Evolutionary conservation across 2,888 invertebrate genomes (phyloP).

Genomic region (Rhamphomyia laevipes): DNA sequence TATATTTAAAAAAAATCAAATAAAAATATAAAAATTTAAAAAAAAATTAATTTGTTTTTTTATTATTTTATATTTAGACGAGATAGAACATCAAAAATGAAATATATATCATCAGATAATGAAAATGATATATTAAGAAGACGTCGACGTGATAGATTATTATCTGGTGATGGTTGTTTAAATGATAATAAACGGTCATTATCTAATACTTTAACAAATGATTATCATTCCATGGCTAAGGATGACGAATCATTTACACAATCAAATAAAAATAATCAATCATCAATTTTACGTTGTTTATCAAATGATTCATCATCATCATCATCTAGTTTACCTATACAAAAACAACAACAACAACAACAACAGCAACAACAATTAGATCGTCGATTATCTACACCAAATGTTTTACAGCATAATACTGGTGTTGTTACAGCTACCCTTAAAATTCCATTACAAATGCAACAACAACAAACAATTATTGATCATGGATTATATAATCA

Average conservation of each 20-base stretch:
- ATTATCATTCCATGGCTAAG: not conserved
- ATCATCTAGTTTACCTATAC: constrained; percentile 7
- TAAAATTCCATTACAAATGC: constrained; percentile 51
- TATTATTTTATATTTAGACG: constrained; percentile 5
- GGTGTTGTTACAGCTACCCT: constrained; percentile 69
- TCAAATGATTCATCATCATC: constrained; percentile 3
- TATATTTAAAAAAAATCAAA: constrained; percentile 4
- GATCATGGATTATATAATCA: constrained; percentile 31
- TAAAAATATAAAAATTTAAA: not conserved
- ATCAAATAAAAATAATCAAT: no score
- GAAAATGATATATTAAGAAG: constrained; percentile 13
- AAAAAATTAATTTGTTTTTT: not conserved
- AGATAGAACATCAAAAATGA: constrained; percentile 14
- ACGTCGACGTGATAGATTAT: constrained; percentile 12
- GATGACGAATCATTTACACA: not conserved
- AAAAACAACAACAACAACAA: constrained; percentile 10
- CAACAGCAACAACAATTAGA: constrained; percentile 7
- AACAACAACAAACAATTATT: constrained; percentile 18
- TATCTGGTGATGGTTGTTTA: not conserved
- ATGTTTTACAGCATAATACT: constrained; percentile 38
- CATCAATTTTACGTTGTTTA: no score
- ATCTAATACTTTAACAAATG: not conserved
- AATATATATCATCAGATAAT: constrained; percentile 12
- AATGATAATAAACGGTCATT: no score
- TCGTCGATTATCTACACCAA: constrained; percentile 44